These are phyloP conservation scores for Agapornis roseicollis DNA, from an alignment of 2,113 vertebrate genomes.

Conservation along the genomic window DNA sequence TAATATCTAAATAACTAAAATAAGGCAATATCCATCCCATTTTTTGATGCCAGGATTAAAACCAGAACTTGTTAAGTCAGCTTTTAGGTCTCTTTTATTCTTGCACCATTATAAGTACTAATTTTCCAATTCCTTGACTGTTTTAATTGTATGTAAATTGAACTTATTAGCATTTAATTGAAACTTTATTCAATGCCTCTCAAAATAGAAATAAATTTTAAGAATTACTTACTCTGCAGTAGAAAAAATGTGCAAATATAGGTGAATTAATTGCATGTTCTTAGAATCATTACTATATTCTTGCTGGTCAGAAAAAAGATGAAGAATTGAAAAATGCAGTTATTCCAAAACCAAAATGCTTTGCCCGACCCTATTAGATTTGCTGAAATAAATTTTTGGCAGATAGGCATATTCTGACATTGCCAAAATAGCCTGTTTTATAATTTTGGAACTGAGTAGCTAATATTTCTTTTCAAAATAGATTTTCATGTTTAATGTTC, in stretches of 20 bases:
- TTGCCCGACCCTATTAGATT: neutral
- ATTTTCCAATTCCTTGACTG: neutral
- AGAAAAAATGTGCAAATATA: neutral
- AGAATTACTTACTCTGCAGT: neutral
- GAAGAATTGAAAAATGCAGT: neutral
- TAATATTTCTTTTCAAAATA: slow-evolving; percentile 30
- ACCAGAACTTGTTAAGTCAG: neutral
- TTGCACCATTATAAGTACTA: neutral
- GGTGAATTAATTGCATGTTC: neutral
- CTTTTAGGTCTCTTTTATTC: neutral
- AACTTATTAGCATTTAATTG: neutral
- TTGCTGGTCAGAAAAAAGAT: neutral
- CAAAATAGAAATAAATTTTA: neutral
- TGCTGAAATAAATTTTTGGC: slow-evolving; percentile 22
- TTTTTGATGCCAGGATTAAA: neutral
- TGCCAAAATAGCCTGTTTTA: slow-evolving; percentile 9
- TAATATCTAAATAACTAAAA: neutral
- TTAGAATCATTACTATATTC: neutral
- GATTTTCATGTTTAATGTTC: slow-evolving; percentile 1
- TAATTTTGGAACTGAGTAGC: neutral
- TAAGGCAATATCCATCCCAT: neutral
- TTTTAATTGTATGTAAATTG: neutral
- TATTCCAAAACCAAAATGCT: slow-evolving; percentile 1
- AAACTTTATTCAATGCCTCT: neutral
- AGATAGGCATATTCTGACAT: neutral